These are phyloP conservation scores for Motacilla tschutschensis DNA, from an alignment of 2,113 vertebrate species.

Conservation along the genomic window DNA sequence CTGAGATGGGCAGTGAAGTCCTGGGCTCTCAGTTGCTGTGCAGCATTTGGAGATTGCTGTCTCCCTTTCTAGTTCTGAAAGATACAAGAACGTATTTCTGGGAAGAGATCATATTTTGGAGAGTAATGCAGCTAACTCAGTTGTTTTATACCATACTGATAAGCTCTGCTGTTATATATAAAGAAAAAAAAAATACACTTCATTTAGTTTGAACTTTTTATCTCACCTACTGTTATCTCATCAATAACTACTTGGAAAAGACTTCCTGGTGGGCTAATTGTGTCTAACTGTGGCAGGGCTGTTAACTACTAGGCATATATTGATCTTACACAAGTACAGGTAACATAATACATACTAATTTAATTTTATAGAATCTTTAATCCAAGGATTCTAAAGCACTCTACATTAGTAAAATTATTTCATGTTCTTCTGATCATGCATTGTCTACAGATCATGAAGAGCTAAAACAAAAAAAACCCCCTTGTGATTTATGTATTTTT, in stretches of 20 bases:
- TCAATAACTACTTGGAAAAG: background rate
- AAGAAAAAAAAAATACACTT: background rate
- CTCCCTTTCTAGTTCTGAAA: background rate
- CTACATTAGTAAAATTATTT: background rate
- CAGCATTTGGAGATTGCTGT: background rate
- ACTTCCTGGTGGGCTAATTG: background rate
- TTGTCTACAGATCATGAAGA: background rate
- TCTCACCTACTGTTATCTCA: background rate
- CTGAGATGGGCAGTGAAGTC: rapidly evolving
- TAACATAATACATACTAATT: background rate
- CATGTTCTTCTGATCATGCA: background rate
- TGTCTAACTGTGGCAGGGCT: background rate
- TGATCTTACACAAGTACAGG: background rate
- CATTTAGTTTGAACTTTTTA: background rate
- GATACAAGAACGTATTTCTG: background rate
- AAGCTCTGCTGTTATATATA: background rate
- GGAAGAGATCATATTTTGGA: background rate
- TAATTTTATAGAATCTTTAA: background rate
- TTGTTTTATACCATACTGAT: background rate
- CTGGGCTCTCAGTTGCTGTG: background rate
- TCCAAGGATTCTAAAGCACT: background rate
- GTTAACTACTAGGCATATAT: background rate
- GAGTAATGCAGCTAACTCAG: background rate
- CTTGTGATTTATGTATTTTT: background rate
- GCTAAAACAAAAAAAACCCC: background rate